Evolutionary conservation across 2,888 invertebrate species (phyloP).

Genomic region (Galerucella calmariensis): DNA sequence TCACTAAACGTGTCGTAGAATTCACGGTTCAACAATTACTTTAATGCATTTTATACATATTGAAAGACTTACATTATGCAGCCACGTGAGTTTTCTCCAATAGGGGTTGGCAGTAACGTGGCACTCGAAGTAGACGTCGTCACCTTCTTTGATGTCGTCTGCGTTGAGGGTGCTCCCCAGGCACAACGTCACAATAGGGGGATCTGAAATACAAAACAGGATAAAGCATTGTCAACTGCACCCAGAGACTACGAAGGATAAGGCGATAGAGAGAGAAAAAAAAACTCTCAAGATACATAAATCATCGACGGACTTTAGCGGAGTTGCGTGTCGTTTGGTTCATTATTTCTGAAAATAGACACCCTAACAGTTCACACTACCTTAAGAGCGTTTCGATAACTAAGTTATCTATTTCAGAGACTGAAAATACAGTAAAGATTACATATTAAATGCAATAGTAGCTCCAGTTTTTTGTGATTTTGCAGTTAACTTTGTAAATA

Average conservation of each 20-base stretch:
- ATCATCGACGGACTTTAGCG: slow-evolving; percentile 56
- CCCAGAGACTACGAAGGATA: slow-evolving; percentile 11
- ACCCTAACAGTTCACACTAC: no score
- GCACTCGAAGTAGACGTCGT: slow-evolving; percentile 93
- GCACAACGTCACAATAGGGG: slow-evolving; percentile 83
- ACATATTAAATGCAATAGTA: no score
- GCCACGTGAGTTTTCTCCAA: slow-evolving; percentile 86
- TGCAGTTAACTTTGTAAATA: no score
- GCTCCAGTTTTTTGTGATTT: no score
- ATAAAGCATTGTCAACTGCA: slow-evolving; percentile 22
- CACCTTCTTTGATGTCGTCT: slow-evolving; percentile 91
- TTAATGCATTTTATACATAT: slow-evolving; percentile 1
- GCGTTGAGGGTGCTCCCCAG: slow-evolving; percentile 87
- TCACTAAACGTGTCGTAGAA: neutral
- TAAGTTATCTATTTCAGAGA: no score
- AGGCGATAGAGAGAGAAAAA: slow-evolving; percentile 40
- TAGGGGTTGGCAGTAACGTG: slow-evolving; percentile 90
- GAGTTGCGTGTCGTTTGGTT: slow-evolving; percentile 13
- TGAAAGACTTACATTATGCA: slow-evolving; percentile 77
- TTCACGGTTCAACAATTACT: neutral
- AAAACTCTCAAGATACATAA: slow-evolving; percentile 55
- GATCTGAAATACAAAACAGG: slow-evolving; percentile 71
- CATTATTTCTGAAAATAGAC: slow-evolving; percentile 7
- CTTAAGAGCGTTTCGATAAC: no score
- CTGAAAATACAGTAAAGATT: no score